Conservation (phyloP, 2,797 vertebrate species). For the Smutsia temminckii region DNA sequence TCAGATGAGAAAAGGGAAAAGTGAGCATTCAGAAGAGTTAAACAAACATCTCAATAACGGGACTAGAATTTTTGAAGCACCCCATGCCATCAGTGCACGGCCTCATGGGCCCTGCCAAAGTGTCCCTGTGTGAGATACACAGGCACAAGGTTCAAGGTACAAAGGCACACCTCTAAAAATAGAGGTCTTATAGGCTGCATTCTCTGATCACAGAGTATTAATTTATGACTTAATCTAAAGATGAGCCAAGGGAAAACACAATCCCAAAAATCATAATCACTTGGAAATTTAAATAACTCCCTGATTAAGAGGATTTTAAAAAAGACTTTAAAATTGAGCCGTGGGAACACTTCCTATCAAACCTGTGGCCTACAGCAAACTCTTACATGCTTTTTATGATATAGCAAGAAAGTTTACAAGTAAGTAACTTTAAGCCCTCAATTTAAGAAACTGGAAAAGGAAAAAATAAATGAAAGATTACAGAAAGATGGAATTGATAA, state of each 20-base stretch:
- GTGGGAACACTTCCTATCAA: background rate
- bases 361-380: background rate
- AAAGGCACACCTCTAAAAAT: background rate
- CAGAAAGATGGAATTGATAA: background rate
- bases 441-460: background rate
- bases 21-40: background rate
- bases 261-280: background rate
- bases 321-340: background rate
- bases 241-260: background rate
- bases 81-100: no score
- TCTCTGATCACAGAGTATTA: background rate
- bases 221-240: background rate
- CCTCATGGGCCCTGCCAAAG: no score
- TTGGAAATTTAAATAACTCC: background rate
- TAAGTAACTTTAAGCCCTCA: background rate
- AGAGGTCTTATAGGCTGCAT: background rate
- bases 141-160: no score
- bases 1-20: background rate
- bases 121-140: background rate
- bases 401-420: background rate
- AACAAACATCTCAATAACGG: background rate
- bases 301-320: background rate
- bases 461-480: background rate
- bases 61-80: fast-evolving
- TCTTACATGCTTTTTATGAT: background rate